Conservation (phyloP, 2,888 invertebrate genomes). For the Prenolepis imparis region DNA sequence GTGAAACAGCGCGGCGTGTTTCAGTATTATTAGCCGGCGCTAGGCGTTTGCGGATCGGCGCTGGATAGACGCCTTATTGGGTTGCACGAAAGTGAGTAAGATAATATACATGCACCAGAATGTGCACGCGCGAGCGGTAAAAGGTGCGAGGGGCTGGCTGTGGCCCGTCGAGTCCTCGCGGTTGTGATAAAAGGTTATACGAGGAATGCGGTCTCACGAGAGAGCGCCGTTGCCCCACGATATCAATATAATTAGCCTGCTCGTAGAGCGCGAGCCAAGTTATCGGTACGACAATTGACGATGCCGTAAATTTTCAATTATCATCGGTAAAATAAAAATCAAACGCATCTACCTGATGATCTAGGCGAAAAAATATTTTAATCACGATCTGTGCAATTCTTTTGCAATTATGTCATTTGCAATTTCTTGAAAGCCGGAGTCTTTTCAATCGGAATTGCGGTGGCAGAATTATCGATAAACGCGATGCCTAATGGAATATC, state of each 20-base stretch:
- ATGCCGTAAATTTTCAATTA: not conserved
- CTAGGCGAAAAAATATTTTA: not conserved
- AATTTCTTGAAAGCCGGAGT: not conserved
- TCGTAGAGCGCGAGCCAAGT: conserved; percentile 36
- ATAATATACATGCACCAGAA: conserved; percentile 81
- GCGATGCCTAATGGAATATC: not conserved
- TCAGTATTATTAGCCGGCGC: conserved; percentile 78
- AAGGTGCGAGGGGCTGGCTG: conserved; percentile 73
- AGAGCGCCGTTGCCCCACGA: conserved; percentile 74
- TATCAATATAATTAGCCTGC: conserved; percentile 78
- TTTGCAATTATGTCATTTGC: not conserved
- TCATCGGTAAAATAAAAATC: not conserved
- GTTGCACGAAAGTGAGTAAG: conserved; percentile 79
- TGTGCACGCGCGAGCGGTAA: conserved; percentile 78
- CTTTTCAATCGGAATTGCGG: not conserved
- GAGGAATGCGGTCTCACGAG: conserved; percentile 83
- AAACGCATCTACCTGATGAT: not conserved
- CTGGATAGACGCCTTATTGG: conserved; percentile 76
- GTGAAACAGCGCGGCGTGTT: conserved; percentile 70
- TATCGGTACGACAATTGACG: conserved; percentile 36
- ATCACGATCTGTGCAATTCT: not conserved
- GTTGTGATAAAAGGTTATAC: conserved; percentile 84
- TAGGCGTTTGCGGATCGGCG: conserved; percentile 66
- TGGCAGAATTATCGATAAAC: not conserved
- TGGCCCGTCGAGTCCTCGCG: conserved; percentile 78